Base-by-base conservation (phyloP, 2,797 vertebrate species). In the Melanotaenia maccullochi region DNA sequence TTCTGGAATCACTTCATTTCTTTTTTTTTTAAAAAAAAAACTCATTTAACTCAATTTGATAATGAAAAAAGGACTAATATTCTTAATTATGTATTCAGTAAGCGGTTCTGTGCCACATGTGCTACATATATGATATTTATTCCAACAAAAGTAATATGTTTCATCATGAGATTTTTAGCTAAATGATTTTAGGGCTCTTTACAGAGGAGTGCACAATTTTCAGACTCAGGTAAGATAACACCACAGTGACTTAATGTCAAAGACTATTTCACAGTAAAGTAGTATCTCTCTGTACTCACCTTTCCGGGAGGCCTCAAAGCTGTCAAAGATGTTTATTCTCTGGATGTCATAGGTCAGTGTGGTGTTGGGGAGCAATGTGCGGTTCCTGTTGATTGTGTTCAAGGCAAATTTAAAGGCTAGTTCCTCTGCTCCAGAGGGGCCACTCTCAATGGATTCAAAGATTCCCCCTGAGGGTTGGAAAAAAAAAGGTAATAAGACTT, bases 381-480 rank as follows among this genome's bases (percentile, higher is more conserved):
- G 97, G 90, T 99, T 99, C 92, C 98, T 96, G 95, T 99, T 99
- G 94, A 99, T 99, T 89, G 97, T 99, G 89, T 99, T 99, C 94
- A 99, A 96, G 87, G 98, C 98, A 94, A 99, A 99, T 94, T 98
- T 96, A 93, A 99, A 99, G 79, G 98, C 98, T 83, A 99, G 91
- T 93, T 99, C 98, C 91, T 99, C 98, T 79, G 98, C 97, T 94
- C 97, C 97, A 54, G 97, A 98, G 66, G 98, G 97, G 64, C 97
- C 97, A 75, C 97, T 97, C 92, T 99, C 98, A 84, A 98, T 97
- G 89, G 97, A 99, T 91, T 99, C 98, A 92, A 99, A 99, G 94
- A 99, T 99, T 88, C 98, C 98, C 80, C 98, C 98, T 99, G 81
- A 35, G 77, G 72, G 60, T 5, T 0, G n/a, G 20, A 11, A 56